Evolutionary conservation across 2,888 invertebrate genomes (phyloP), one percentile per base, ranked within the genome.

Genomic region (Drosophila austrosaltans): DNA sequence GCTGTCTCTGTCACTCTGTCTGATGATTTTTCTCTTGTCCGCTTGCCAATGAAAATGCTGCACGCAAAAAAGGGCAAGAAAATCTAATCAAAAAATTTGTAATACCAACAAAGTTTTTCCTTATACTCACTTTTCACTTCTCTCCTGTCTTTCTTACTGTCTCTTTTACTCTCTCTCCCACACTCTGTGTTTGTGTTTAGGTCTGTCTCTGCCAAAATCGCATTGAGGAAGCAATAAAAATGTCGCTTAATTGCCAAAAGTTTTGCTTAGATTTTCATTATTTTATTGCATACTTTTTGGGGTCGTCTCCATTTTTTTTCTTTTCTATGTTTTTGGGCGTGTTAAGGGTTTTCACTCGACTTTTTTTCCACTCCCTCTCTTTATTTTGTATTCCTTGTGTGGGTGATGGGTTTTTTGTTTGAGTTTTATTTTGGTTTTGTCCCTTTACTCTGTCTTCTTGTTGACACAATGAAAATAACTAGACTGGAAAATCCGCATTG

Each of bases 191-290:
- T 22, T 42, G 7, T 56, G 22, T 53, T 22, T 48, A 48, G 48
- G 48, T 48, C 48, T 48, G 61, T 56, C 53, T 69, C 32, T 62
- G 25, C 36, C 48, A 48, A 63, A 64, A 58, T 36, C 64, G 63
- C 76, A 81, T 79, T 64, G 72, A 79, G 82, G 86, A 85, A 82
- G 86, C 80, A 85, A 82, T 82, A 82, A 82, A 82, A 82, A 85
- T 82, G 82, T 82, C 82, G 78, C 86, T 79, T 88, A 88, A 89
- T 88, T 88, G 86, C 86, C 75, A 75, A 88, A 88, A 88, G 78
- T 88, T 87, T 83, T 87, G 82, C 81, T 80, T 81, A 79, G 83
- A 87, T 79, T 80, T 84, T 84, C 75, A 86, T 82, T 82, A 82
- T 86, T 82, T 82, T 78, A 78, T 86, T 75, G 80, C 76, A 71